phyloP scores from a whole-genome alignment of 2,113 vertebrate genomes.

The Lipotes vexillifer region DNA sequence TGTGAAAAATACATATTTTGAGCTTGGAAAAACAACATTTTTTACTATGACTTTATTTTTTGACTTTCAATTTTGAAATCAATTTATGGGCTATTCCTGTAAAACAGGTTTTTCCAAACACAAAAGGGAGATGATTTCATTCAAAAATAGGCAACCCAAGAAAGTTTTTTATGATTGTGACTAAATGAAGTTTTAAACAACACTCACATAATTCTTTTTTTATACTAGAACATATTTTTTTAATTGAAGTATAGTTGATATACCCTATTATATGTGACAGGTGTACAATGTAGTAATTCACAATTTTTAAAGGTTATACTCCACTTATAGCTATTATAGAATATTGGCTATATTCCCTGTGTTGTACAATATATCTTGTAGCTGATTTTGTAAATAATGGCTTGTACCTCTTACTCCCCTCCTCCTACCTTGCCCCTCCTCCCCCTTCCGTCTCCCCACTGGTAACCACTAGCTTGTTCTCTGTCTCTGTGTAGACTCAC shows the following conservation, averaged over 20 bases:
- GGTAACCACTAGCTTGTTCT: neutral
- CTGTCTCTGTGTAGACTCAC: neutral
- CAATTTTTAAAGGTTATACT: neutral
- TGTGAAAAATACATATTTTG: neutral
- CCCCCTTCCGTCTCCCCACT: neutral
- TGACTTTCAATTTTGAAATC: slow-evolving; percentile 9
- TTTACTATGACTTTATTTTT: slow-evolving; percentile 1
- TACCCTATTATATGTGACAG: neutral
- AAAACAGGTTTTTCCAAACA: neutral
- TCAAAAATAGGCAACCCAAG: neutral
- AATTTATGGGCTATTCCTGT: neutral
- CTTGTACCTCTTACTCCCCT: neutral
- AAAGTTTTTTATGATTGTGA: neutral
- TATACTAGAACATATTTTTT: neutral
- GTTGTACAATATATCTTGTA: neutral
- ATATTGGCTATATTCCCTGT: neutral
- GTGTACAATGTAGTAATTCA: neutral
- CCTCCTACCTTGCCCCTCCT: neutral
- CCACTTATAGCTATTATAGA: neutral
- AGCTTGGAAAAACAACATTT: neutral
- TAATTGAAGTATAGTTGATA: neutral
- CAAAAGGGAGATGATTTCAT: neutral
- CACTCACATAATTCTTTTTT: neutral
- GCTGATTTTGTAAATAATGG: neutral
- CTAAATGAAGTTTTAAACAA: slow-evolving; percentile 17